Percentiles rank a stretch among this genome's conserved stretches.
Conservation (phyloP, 2,888 invertebrate genomes). For the Unio delphinus region DNA sequence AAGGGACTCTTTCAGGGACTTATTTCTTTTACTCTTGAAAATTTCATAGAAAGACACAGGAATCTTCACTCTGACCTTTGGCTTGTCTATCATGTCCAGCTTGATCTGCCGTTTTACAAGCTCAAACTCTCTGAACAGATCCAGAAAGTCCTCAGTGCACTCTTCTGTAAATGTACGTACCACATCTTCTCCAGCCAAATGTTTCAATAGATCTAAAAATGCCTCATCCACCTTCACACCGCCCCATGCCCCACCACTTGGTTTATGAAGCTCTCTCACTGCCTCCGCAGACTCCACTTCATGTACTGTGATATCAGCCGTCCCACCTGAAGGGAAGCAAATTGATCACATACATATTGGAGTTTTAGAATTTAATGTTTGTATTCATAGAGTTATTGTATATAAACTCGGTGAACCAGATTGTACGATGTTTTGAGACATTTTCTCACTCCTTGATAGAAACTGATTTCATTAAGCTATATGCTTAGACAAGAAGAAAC, state of each 20-base stretch:
- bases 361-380: neutral
- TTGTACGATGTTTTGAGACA: no score
- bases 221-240: constrained; percentile 26
- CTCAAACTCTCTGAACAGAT: constrained; percentile 26
- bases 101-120: constrained; percentile 18
- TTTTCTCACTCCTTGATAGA: no score
- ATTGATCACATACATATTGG: neutral
- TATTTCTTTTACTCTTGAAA: constrained; percentile 9
- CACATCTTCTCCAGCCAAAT: constrained; percentile 20
- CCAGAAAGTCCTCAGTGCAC: constrained; percentile 25
- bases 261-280: constrained; percentile 26
- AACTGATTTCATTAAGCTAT: no score
- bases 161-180: constrained; percentile 17
- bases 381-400: neutral
- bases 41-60: constrained; percentile 19
- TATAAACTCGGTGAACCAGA: no score
- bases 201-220: constrained; percentile 19
- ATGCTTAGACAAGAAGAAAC: no score
- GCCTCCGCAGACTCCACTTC: constrained; percentile 10
- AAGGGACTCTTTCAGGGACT: constrained; percentile 8
- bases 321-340: constrained; percentile 18
- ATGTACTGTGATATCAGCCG: constrained; percentile 33
- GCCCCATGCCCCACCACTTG: constrained; percentile 29
- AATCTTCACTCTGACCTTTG: constrained; percentile 17
- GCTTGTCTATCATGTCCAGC: constrained; percentile 19